Conservation (phyloP, 2,113 vertebrate genomes). For the Eulemur rufifrons region DNA sequence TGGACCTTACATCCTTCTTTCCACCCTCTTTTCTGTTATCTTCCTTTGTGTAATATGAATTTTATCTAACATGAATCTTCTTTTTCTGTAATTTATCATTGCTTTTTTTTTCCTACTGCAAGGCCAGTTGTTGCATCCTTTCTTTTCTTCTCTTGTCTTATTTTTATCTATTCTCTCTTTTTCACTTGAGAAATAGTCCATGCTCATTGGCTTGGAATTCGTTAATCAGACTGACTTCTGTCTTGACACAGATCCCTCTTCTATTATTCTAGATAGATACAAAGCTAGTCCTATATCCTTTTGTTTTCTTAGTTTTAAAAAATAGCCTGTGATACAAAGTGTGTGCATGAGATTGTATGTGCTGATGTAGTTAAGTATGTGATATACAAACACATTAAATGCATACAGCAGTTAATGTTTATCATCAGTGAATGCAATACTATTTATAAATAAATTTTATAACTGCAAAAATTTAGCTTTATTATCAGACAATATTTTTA, state of each 20-base stretch:
- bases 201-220: neutral
- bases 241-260: neutral
- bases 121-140: neutral
- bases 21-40: neutral
- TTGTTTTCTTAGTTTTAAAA: neutral
- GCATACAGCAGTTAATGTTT: neutral
- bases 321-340: neutral
- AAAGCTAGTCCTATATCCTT: neutral
- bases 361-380: neutral
- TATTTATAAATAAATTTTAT: constrained; percentile 14
- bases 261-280: neutral
- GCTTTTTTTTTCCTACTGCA: neutral
- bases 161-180: neutral
- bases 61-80: neutral
- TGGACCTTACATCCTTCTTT: neutral
- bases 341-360: neutral
- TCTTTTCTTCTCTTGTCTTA: neutral
- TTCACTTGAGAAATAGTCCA: neutral
- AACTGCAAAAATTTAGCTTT: neutral
- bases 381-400: neutral
- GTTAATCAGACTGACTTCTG: neutral
- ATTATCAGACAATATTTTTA: neutral
- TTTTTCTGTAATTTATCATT: neutral
- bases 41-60: neutral
- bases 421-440: neutral